Base-by-base conservation (phyloP, 2,113 vertebrate genomes). In the Capreolus pygargus region DNA sequence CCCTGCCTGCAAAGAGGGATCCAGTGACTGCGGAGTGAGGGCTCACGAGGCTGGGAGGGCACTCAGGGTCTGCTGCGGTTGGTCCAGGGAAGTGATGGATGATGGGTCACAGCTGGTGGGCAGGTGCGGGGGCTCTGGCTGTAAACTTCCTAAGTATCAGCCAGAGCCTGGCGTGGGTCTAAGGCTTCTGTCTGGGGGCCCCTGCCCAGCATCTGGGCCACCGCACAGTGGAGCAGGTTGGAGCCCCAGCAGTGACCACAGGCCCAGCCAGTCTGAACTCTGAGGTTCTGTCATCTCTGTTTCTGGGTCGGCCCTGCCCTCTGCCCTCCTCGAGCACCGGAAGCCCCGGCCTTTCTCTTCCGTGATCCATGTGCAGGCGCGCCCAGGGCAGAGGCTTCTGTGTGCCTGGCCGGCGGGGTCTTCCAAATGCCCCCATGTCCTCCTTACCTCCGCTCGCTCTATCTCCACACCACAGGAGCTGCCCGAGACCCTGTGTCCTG, bases 381-480 rank as follows among this genome's bases (percentile, higher is more conserved):
- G 0, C 39, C 7, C 12, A 11, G 45, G 67, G 43, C 5, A 0
- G 3, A 19, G 9, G 10, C 21, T 19, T 39, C 6, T 1, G 19
- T 15, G 36, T 25, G 19, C 36, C 14, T 25, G 6, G 67, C 86
- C 19, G 50, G 58, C n/a, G 84, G 91, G 36, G 3, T 30, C 50
- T 87, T 91, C 43, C 8, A 36, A 39, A 11, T 70, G 86, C 27
- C 58, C 76, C 33, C 6, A 25, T 0, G 3, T 17, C 33, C 15
- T 23, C 45, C 90, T 61, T 23, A 47, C 76, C 78, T 45, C 14
- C 82, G 0, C 8, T 58, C 47, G 6, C 55, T 58, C 88, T 96
- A 81, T 95, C 89, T 91, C 39, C 74, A 57, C 92, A 64, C 98
- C 98, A 98, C 94, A 97, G 91, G 52, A 76, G 74, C 15, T 58